Evolutionary conservation across 1,140 invertebrate species (phyloP), one percentile per base, ranked within the genome.

Genomic region (Magallana ariakensis): DNA sequence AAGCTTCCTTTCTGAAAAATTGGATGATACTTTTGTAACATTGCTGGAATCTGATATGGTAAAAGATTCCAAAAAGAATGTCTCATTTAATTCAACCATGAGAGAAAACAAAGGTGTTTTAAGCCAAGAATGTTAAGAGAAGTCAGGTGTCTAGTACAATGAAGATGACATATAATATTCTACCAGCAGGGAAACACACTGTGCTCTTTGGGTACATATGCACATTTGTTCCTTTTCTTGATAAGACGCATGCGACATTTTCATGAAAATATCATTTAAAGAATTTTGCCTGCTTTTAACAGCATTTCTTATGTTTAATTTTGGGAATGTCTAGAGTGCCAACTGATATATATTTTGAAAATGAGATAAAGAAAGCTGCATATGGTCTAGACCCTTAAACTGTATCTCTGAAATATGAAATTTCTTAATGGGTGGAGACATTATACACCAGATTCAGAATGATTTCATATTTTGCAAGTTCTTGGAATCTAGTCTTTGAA

Each of bases 71-170:
- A 26, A 1, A 70, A 70, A 26, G 5, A 70, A 70, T 70, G 66
- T 70, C 66, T 70, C 33, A 33, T 70, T 70, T 70, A 70, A 70
- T 70, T 70, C 66, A 70, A 26, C 22, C 66, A 70, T 70, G 66
- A 70, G 66, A 70, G 66, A 70, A 70, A 70, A 70, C 66, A 70
- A 70, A 70, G 66, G 66, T 70, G 66, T 70, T 70, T 70, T 33
- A 70, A 70, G 66, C 33, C 66, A 70, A 70, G 66, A 70, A 70
- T 70, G 66, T 70, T 70, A 11, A 70, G 22, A 70, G 22, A 70
- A 70, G 66, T 70, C 66, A 70, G 22, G 66, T 70, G 22, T 70
- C 22, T 70, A 10, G 33, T 70, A 70, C 33, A 70, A 22, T 22
- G 19, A 22, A 70, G 22, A 70, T 70, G 66, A 26, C 66, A 70